A percentile compares a stretch with the other conserved stretches of the same genome.
These are phyloP conservation scores for Phrynocephalus guinanensis DNA, from an alignment of 2,797 vertebrate genomes.

Conservation along the genomic window DNA sequence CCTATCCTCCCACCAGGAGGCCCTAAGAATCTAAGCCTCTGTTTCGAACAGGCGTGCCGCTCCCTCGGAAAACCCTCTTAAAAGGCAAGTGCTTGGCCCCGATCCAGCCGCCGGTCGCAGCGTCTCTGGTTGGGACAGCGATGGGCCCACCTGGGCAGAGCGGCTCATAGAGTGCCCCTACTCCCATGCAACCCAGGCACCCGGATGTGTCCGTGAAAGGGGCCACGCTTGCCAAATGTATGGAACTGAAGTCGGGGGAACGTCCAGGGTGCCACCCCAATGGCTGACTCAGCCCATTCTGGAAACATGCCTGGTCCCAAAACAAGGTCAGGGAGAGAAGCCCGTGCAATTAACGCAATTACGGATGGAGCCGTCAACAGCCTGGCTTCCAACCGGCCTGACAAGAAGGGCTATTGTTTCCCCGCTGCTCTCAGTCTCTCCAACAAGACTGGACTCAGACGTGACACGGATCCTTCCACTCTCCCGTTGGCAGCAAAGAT, in stretches of 20 bases:
- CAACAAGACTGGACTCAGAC: background rate
- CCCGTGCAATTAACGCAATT: conserved; percentile 80
- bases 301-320: background rate
- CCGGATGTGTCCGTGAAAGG: background rate
- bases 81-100: too few relatives aligned
- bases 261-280: too few relatives aligned
- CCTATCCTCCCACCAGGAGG: background rate
- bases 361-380: conserved; percentile 74
- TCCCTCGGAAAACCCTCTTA: too few relatives aligned
- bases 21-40: background rate
- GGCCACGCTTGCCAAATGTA: too few relatives aligned
- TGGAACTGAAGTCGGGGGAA: too few relatives aligned
- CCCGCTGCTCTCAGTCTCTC: conserved; percentile 75
- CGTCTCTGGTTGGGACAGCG: too few relatives aligned
- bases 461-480: background rate
- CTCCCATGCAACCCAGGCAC: too few relatives aligned
- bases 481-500: background rate
- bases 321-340: background rate
- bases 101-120: too few relatives aligned
- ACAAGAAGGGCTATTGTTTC: conserved; percentile 38
- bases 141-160: too few relatives aligned
- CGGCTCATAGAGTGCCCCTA: too few relatives aligned
- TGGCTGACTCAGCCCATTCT: background rate
- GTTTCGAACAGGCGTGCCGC: background rate
- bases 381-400: background rate